Conservation (phyloP, 2,113 vertebrate genomes). For the Pholis gunnellus region DNA sequence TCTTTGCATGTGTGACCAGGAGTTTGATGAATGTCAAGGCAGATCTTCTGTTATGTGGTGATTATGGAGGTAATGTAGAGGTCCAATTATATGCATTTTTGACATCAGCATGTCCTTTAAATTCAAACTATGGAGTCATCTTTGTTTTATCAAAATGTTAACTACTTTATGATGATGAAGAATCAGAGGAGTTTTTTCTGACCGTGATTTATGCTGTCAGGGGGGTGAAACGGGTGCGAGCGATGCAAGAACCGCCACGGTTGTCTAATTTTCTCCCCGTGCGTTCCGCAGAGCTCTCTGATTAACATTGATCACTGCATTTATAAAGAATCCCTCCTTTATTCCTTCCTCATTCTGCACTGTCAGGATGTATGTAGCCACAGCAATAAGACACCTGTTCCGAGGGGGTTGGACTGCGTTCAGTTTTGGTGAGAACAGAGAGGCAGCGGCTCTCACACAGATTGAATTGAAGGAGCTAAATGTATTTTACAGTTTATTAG, state of each 20-base stretch:
- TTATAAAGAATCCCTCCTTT: constrained; percentile 1
- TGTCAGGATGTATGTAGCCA: constrained; percentile 42
- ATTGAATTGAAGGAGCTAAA: constrained; percentile 76
- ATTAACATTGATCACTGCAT: constrained; percentile 7
- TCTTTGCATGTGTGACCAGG: constrained; percentile 13
- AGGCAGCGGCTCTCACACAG: constrained; percentile 72
- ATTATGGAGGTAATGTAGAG: neutral
- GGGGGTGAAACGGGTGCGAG: neutral
- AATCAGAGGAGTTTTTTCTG: neutral
- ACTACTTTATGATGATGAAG: neutral
- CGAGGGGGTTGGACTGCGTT: constrained; percentile 64
- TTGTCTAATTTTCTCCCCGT: neutral
- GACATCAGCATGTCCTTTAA: neutral
- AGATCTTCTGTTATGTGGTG: neutral
- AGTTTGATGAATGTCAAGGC: neutral
- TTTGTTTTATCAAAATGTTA: neutral
- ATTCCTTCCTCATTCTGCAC: constrained; percentile 1
- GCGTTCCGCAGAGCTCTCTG: neutral
- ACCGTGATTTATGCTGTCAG: neutral
- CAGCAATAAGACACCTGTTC: constrained; percentile 65
- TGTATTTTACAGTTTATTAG: constrained; percentile 74
- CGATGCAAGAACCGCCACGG: neutral
- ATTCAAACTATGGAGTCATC: neutral
- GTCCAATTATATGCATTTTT: neutral
- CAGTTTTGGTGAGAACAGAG: constrained; percentile 36